A percentile compares a stretch with the other conserved stretches of the same genome.
Evolutionary conservation across 2,888 invertebrate genomes (phyloP).

Genomic region (Nomada hirtipes): DNA sequence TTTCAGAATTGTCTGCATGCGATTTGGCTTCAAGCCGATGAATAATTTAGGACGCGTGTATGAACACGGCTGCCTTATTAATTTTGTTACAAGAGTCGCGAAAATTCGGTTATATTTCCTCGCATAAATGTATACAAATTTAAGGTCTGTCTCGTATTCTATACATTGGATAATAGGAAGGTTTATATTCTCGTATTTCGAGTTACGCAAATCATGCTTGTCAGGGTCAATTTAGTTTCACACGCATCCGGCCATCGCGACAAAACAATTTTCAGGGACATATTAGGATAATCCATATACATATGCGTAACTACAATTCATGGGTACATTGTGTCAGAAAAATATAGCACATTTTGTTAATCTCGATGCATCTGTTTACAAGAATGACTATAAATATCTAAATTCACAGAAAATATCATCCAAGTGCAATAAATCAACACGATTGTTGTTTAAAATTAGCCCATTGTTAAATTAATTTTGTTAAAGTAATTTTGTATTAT

Average conservation of each 20-base stretch:
- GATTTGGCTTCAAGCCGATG: not conserved
- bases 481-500: too few species aligned
- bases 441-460: too few species aligned
- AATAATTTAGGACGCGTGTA: not conserved
- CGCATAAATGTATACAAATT: not conserved
- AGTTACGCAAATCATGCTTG: conserved; percentile 16
- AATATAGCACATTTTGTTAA: not conserved
- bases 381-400: too few species aligned
- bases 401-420: too few species aligned
- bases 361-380: too few species aligned
- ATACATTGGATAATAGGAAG: too few species aligned
- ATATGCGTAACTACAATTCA: not conserved
- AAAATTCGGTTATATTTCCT: too few species aligned
- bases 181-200: conserved; percentile 29
- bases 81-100: too few species aligned
- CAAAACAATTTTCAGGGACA: conserved; percentile 7
- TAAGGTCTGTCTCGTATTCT: too few species aligned
- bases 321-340: not conserved
- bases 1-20: not conserved
- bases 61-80: too few species aligned
- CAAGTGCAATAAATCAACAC: too few species aligned
- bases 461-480: too few species aligned
- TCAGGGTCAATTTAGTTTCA: conserved; percentile 28
- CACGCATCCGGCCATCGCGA: not conserved
- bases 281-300: not conserved